Base-by-base conservation (phyloP, 1,140 invertebrate species). In the Amyelois transitella region DNA sequence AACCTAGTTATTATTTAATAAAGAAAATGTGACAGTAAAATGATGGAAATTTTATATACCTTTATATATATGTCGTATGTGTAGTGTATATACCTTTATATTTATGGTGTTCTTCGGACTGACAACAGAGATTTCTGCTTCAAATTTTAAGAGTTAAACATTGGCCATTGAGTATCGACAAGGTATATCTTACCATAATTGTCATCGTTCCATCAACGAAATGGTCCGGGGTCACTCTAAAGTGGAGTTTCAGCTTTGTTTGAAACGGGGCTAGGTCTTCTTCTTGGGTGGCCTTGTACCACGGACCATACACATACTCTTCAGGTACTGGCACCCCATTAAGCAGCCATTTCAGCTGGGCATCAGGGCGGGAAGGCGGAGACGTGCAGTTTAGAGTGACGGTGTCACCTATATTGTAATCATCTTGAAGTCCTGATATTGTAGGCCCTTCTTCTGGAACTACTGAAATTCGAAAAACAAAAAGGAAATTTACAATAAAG, bases 341-440 rank as follows among this genome's bases (percentile, higher is more conserved):
- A 69, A 97, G 93, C 69, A 93, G 92, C 96, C 96, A 96, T 56
- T 91, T 91, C 25, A 97, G 89, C 59, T 93, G 92, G 19, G 95
- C 93, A 1, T 93, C 93, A 0, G 95, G 95, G 63, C 94, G 92
- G 7, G 95, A 96, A 51, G 91, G 89, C 14, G 91, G 90, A 7
- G 94, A 95, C 6, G 94, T 94, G 79, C 95, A 96, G 76, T 95
- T 95, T n/a, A 95, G 91, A 8, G 90, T 86, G 8, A 96, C 92
- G 2, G 88, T 84, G 58, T 96, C 95, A 1, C 94, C 94, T 10
- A 93, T 87, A 57, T 92, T 91, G 82, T 96, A 96, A 43, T 93
- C 91, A 0, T 91, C 90, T 62, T 91, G 88, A 12, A 94, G 92
- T 1, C 94, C 95, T 0, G 89, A 89, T 71, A 96, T 94, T 60